phyloP scores from a whole-genome alignment of 2,797 vertebrate genomes.

The Jordanella pulchra region DNA sequence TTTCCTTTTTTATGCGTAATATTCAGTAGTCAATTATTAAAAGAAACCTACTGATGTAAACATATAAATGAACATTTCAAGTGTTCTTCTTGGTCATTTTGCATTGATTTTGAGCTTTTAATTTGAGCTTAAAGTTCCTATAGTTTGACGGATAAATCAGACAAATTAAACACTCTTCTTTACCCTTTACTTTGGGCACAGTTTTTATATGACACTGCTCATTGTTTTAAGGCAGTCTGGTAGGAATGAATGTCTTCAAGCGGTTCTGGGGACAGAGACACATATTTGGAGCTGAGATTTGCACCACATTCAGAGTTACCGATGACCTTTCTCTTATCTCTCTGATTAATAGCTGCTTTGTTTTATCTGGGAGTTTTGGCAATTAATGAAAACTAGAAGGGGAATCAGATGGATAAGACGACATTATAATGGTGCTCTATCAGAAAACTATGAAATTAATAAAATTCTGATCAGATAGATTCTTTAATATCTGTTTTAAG shows the following conservation, averaged over 20 bases:
- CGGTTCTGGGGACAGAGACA: not conserved
- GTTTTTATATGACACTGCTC: too few species aligned
- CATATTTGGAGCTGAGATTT: not conserved
- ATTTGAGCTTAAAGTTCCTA: too few species aligned
- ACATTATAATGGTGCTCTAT: not conserved
- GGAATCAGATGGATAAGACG: not conserved
- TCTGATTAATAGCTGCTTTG: not conserved
- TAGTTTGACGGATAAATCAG: too few species aligned
- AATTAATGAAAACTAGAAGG: not conserved
- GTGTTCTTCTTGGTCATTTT: too few species aligned
- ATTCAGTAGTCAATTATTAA: too few species aligned
- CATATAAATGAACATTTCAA: too few species aligned
- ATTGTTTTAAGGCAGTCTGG: too few species aligned
- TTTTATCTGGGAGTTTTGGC: not conserved
- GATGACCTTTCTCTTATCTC: not conserved
- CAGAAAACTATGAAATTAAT: not conserved
- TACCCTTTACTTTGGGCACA: too few species aligned
- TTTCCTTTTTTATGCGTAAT: too few species aligned
- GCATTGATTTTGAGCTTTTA: too few species aligned
- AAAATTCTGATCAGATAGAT: not conserved
- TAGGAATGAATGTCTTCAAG: not conserved
- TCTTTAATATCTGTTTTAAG: not conserved
- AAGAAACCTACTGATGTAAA: too few species aligned
- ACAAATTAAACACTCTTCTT: too few species aligned
- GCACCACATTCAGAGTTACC: not conserved